A percentile compares a stretch with the other conserved stretches of the same genome.
Evolutionary conservation across 2,888 invertebrate genomes (phyloP).

Genomic region (Platynereis dumerilii): DNA sequence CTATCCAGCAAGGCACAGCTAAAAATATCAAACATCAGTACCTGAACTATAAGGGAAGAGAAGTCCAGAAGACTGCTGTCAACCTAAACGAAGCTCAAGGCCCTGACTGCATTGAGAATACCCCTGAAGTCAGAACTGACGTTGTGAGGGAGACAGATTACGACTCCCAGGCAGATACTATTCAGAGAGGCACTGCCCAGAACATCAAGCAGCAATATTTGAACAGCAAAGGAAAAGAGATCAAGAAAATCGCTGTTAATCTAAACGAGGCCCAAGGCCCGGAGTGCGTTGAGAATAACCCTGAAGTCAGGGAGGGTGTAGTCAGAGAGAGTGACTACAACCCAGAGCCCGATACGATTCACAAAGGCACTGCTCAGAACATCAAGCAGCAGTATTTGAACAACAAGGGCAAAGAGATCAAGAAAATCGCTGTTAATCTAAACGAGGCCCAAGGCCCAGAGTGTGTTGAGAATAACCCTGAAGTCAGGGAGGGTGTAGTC

Average conservation of each 20-base stretch:
- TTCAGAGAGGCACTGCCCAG: conserved; percentile 3
- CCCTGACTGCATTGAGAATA: conserved; percentile 30
- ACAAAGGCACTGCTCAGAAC: background rate
- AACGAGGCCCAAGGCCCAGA: conserved; percentile 25
- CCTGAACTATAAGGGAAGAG: conserved; percentile 9
- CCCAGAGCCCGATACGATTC: background rate
- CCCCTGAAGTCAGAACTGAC: conserved; percentile 30
- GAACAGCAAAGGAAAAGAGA: conserved; percentile 12
- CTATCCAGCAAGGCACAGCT: background rate
- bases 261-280: conserved; percentile 10
- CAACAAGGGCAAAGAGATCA: conserved; percentile 24
- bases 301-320: conserved; percentile 15
- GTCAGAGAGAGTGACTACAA: conserved; percentile 18
- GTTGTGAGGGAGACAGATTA: conserved; percentile 23
- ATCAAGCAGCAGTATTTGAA: conserved; percentile 10
- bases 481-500: conserved; percentile 33
- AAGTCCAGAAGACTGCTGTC: conserved; percentile 7
- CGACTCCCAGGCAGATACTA: background rate
- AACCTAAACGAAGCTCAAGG: conserved; percentile 19
- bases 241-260: conserved; percentile 12
- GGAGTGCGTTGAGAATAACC: conserved; percentile 19
- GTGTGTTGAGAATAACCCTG: conserved; percentile 37
- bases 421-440: conserved; percentile 29
- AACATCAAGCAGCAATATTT: conserved; percentile 1
- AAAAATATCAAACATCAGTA: conserved; percentile 12